Conservation (phyloP, 1,140 invertebrate genomes). For the Drosophila sproati region DNA sequence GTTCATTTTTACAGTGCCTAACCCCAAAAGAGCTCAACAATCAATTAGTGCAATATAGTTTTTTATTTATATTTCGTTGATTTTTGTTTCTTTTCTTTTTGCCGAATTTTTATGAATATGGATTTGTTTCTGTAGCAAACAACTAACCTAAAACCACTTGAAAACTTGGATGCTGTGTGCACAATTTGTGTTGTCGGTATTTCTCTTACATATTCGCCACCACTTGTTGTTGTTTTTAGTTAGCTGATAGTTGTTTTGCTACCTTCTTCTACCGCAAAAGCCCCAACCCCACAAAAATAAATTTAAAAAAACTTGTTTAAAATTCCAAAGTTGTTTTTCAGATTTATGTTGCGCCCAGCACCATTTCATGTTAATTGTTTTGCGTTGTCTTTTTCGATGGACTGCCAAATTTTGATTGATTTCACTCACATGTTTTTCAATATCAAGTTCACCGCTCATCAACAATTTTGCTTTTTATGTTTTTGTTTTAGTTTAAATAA, state of each 20-base stretch:
- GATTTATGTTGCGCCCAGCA: constrained; percentile 35
- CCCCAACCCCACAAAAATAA: neutral
- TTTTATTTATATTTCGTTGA: constrained; percentile 21
- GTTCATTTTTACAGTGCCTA: neutral
- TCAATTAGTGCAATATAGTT: constrained; percentile 60
- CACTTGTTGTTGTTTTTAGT: constrained; percentile 11
- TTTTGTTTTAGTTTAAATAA: constrained; percentile 40
- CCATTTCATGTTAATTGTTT: constrained; percentile 51
- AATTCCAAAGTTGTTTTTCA: constrained; percentile 48
- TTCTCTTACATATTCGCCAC: constrained; percentile 49
- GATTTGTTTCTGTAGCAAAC: constrained; percentile 11
- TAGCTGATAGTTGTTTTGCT: constrained; percentile 9
- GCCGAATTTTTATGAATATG: constrained; percentile 17
- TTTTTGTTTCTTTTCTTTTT: constrained; percentile 21
- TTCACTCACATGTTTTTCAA: constrained; percentile 36
- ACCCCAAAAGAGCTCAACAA: constrained; percentile 41
- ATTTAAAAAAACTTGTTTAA: constrained; percentile 48
- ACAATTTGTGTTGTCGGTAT: constrained; percentile 43
- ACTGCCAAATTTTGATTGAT: constrained; percentile 45
- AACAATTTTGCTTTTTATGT: constrained; percentile 14
- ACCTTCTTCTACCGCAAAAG: neutral
- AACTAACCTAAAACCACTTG: constrained; percentile 6
- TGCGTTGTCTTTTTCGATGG: constrained; percentile 24
- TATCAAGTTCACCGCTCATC: constrained; percentile 37
- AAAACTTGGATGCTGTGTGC: constrained; percentile 23